phyloP scores from a whole-genome alignment of 2,113 vertebrate species.

The Eira barbara region DNA sequence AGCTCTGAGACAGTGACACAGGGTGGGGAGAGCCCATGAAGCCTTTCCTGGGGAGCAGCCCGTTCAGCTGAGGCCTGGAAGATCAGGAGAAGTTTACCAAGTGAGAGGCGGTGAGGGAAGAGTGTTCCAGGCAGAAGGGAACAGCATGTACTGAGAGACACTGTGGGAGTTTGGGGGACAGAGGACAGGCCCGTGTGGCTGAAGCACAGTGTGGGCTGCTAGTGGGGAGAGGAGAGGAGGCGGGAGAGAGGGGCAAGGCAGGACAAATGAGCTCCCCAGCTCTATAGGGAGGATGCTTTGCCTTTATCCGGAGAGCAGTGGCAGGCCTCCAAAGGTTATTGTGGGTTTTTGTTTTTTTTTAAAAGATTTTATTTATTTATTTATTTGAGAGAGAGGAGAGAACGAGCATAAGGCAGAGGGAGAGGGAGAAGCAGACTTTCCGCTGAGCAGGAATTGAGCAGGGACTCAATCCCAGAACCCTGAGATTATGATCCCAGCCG shows the following conservation, averaged over 20 bases:
- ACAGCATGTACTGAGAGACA: neutral
- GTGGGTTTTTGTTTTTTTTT: neutral
- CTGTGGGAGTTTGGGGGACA: fast-evolving
- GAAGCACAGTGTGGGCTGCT: neutral
- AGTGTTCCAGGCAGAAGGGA: neutral
- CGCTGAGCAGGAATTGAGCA: too few species aligned
- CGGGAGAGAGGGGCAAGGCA: neutral
- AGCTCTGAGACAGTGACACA: too few species aligned
- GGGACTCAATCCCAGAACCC: too few species aligned
- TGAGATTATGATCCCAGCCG: too few species aligned
- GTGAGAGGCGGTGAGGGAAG: neutral
- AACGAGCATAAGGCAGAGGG: too few species aligned
- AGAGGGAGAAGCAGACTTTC: too few species aligned
- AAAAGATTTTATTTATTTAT: too few species aligned
- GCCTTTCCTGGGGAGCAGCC: neutral
- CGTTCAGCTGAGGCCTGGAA: neutral
- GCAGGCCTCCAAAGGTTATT: neutral
- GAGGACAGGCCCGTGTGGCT: neutral
- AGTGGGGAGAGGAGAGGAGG: neutral
- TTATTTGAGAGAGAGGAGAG: too few species aligned
- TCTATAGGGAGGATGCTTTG: neutral
- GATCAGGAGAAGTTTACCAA: neutral
- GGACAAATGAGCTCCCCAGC: too few species aligned
- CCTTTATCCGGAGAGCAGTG: neutral
- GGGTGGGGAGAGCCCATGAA: neutral